A percentile compares a stretch with the other conserved stretches of the same genome.
phyloP scores from a whole-genome alignment of 2,113 vertebrate species.

The Phoenicopterus ruber region DNA sequence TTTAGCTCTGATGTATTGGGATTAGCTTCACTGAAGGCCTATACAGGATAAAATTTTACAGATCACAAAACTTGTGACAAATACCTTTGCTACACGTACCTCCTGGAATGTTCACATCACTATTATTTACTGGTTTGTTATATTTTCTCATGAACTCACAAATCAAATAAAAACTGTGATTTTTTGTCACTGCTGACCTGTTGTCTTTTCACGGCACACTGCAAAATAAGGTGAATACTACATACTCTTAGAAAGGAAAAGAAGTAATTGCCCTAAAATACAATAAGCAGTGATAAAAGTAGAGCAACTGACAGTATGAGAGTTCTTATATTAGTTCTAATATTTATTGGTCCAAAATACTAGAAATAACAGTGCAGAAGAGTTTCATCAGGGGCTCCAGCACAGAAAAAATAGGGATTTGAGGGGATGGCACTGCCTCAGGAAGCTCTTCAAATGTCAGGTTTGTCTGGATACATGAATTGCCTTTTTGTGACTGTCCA shows the following conservation, averaged over 20 bases:
- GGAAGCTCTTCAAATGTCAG: background rate
- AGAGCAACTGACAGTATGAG: background rate
- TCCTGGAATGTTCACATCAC: background rate
- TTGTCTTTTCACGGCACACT: background rate
- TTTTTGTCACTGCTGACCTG: background rate
- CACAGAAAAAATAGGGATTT: background rate
- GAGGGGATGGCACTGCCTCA: background rate
- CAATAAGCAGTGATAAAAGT: background rate
- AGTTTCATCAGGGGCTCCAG: background rate
- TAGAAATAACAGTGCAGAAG: background rate
- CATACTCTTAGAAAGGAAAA: background rate
- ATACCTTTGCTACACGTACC: background rate
- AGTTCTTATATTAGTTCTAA: background rate
- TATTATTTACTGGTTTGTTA: background rate
- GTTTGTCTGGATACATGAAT: background rate
- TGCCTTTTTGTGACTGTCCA: background rate
- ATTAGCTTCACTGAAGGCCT: background rate
- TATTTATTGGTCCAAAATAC: background rate
- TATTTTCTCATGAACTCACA: background rate
- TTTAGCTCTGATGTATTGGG: background rate
- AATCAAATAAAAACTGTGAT: background rate
- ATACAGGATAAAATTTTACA: background rate
- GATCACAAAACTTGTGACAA: background rate
- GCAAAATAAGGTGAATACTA: background rate
- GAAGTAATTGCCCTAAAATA: background rate